These are phyloP conservation scores for Flexamia atlantica DNA, from an alignment of 2,888 invertebrate genomes.

Conservation along the genomic window DNA sequence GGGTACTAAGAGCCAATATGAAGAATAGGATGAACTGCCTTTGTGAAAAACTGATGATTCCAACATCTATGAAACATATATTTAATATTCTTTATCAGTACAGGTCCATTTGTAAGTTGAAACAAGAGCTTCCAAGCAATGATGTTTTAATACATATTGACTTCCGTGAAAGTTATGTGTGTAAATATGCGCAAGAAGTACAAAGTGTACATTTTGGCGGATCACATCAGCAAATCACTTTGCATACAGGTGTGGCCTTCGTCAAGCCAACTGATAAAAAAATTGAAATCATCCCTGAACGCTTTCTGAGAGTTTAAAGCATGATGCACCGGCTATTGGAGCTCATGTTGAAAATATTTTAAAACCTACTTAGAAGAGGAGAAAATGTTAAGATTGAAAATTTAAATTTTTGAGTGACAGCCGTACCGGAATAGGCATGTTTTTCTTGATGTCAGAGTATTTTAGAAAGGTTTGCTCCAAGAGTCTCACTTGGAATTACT, in stretches of 20 bases:
- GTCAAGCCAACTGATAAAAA: constrained; percentile 26
- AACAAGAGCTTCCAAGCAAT: constrained; percentile 47
- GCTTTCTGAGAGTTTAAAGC: constrained; percentile 46
- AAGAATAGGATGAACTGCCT: neutral
- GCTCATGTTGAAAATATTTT: constrained; percentile 53
- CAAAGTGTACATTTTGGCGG: constrained; percentile 70
- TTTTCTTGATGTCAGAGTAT: constrained; percentile 27
- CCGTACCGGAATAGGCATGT: constrained; percentile 17
- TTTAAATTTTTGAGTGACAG: constrained; percentile 50
- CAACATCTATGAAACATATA: constrained; percentile 34
- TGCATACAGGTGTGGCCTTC: constrained; percentile 69
- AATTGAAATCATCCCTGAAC: constrained; percentile 47
- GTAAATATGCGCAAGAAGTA: constrained; percentile 69
- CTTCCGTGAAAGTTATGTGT: constrained; percentile 70
- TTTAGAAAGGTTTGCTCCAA: constrained; percentile 44
- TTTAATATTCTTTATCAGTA: constrained; percentile 44
- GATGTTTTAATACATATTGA: constrained; percentile 68
- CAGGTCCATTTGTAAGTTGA: constrained; percentile 29
- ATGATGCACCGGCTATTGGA: constrained; percentile 34
- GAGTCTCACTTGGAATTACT: constrained; percentile 45
- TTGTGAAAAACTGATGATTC: constrained; percentile 48
- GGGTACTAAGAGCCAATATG: constrained; percentile 20
- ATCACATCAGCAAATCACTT: constrained; percentile 68
- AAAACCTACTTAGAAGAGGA: constrained; percentile 47
- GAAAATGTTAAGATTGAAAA: constrained; percentile 17